Evolutionary conservation across 2,113 vertebrate species (phyloP).

Genomic region (Microcebus lehilahytsara): DNA sequence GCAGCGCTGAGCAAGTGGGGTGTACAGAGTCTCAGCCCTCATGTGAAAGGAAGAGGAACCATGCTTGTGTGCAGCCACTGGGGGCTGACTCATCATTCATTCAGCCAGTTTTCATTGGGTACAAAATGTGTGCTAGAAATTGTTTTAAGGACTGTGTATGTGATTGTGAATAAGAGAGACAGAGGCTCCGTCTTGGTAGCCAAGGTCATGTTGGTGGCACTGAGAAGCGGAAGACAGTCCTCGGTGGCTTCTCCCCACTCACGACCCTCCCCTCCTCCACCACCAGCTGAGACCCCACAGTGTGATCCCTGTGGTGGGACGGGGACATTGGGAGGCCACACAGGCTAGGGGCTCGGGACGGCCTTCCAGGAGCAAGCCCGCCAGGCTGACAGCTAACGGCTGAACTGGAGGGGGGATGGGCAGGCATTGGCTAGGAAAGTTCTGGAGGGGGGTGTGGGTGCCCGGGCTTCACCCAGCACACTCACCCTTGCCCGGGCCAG

Average conservation of each 20-base stretch:
- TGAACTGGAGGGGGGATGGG: neutral
- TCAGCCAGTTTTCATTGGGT: neutral
- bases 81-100: no score
- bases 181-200: neutral
- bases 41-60: neutral
- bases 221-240: neutral
- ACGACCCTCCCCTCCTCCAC: no score
- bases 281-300: no score
- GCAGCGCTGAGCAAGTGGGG: neutral
- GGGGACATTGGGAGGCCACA: neutral
- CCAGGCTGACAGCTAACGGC: neutral
- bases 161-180: neutral
- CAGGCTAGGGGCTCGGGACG: accelerated
- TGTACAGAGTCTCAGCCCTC: neutral
- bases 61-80: neutral
- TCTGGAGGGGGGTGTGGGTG: accelerated
- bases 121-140: neutral
- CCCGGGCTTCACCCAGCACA: no score
- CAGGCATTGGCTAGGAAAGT: neutral
- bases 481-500: no score
- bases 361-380: neutral
- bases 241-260: no score
- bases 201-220: neutral
- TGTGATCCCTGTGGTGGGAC: accelerated
- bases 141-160: neutral